Percentiles rank a stretch among this genome's conserved stretches.
Conservation (phyloP, 2,888 invertebrate species). For the Chromoteleia sp. region DNA sequence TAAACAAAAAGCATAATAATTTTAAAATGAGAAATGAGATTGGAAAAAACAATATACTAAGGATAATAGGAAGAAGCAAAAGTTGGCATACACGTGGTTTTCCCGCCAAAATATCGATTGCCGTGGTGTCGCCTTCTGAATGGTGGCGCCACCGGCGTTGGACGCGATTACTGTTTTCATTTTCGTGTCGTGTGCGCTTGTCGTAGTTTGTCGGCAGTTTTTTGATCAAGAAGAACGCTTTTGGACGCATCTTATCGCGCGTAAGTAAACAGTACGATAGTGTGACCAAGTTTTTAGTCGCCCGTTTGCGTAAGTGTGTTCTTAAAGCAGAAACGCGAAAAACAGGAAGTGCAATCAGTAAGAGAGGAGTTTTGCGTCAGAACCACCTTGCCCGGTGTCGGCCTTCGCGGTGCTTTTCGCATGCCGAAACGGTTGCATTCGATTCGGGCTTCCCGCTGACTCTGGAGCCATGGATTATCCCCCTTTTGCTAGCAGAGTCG, state of each 20-base stretch:
- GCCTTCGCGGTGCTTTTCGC: slow-evolving; percentile 14
- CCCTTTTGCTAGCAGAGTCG: too few species aligned
- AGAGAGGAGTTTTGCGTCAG: slow-evolving; percentile 63
- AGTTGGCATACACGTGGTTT: slow-evolving; percentile 8
- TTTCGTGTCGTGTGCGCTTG: slow-evolving; percentile 55
- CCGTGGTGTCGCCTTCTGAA: slow-evolving; percentile 29
- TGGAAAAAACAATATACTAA: too few species aligned
- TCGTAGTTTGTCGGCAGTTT: slow-evolving; percentile 49
- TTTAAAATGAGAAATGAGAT: too few species aligned
- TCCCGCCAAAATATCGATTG: slow-evolving; percentile 69
- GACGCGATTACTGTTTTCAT: slow-evolving; percentile 70
- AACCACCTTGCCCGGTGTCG: slow-evolving; percentile 69
- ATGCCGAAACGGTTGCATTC: background rate
- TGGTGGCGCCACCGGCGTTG: slow-evolving; percentile 64
- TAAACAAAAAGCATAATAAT: too few species aligned
- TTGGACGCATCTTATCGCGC: slow-evolving; percentile 27
- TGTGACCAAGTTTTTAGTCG: background rate
- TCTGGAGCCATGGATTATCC: too few species aligned
- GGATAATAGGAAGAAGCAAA: background rate
- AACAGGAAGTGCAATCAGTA: slow-evolving; percentile 63
- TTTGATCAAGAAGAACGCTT: slow-evolving; percentile 22
- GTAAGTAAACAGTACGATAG: slow-evolving; percentile 34
- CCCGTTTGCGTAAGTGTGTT: slow-evolving; percentile 30
- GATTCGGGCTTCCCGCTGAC: too few species aligned
- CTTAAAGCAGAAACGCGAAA: slow-evolving; percentile 43